Base-by-base conservation (phyloP, 2,797 vertebrate genomes). In the Ctenochaetus hawaiiensis region DNA sequence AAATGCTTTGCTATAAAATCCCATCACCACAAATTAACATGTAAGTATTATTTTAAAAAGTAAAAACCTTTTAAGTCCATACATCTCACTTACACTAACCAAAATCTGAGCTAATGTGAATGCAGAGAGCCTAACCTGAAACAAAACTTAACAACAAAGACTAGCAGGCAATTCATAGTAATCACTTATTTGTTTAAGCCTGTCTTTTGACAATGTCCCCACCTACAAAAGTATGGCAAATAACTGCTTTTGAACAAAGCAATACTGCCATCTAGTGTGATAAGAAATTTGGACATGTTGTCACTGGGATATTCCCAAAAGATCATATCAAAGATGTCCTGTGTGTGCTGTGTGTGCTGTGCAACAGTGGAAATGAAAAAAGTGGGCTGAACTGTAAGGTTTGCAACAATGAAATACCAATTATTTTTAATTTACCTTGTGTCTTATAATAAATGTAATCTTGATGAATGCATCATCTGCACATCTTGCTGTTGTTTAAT, bases 231-330 rank as follows among this genome's bases (percentile, higher is more conserved):
- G 14, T 2, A 17, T 13, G 22, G 1, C 60, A 17, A 58, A 75
- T 30, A 51, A 18, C 34, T 74, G 2, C n/a, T 44, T 78, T 65
- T 39, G 59, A 82, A 69, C 66, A 86, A 82, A 76, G 44, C 88
- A 91, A 91, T 68, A 88, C 67, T 91, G 91, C 91, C 93, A 89
- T 83, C 92, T 94, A 92, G 90, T 90, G 93, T 51, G 26, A 22
- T 6, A 43, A 53, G 43, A 60, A 17, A 77, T 47, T 5, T 43
- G 26, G 45, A 39, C 39, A 56, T 17, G 1, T 58, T n/a, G 54
- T 67, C 54, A 53, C 6, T 44, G n/a, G 26, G 6, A 65, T 13
- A 16, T 53, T n/a, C 12, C 30, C 16, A 41, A 56, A 69, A 65
- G 10, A 70, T 6, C 30, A 34, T 34, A 34, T 3, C 7, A 9